Conservation (phyloP, 2,888 invertebrate species). For the Melanophora roralis region DNA sequence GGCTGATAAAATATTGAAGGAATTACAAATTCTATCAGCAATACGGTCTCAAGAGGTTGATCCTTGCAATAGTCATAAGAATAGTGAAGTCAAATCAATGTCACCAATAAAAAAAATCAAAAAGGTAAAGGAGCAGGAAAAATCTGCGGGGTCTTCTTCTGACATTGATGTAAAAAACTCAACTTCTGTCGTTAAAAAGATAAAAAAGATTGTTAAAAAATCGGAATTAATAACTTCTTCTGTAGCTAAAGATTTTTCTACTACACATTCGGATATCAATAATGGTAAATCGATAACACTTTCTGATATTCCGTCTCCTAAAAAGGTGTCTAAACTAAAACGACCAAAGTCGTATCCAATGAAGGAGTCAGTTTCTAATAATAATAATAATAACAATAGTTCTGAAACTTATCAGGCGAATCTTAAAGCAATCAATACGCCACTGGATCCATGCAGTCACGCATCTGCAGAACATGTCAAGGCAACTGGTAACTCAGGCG, state of each 20-base stretch:
- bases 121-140: slow-evolving; percentile 72
- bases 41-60: slow-evolving; percentile 68
- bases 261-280: slow-evolving; percentile 20
- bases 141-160: slow-evolving; percentile 57
- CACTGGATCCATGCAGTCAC: slow-evolving; percentile 5
- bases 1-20: slow-evolving; percentile 75
- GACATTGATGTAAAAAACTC: slow-evolving; percentile 58
- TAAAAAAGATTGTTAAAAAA: slow-evolving; percentile 72
- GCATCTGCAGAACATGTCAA: slow-evolving; percentile 34
- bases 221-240: slow-evolving; percentile 61
- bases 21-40: slow-evolving; percentile 73
- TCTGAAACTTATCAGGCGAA: slow-evolving; percentile 59
- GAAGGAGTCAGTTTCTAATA: slow-evolving; percentile 72
- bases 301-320: slow-evolving; percentile 62
- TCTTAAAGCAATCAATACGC: slow-evolving; percentile 18
- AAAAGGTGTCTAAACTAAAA: slow-evolving; percentile 78
- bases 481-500: background rate
- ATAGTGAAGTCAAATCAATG: slow-evolving; percentile 57
- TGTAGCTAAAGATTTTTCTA: slow-evolving; percentile 48
- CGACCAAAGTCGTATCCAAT: slow-evolving; percentile 80
- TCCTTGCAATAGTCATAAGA: slow-evolving; percentile 42
- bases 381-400: slow-evolving; percentile 60
- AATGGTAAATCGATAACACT: slow-evolving; percentile 27
- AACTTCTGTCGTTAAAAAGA: slow-evolving; percentile 68
- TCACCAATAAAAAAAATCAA: slow-evolving; percentile 69